Base-by-base conservation (phyloP, 2,113 vertebrate species). In the Dolichallabes microphthalmus region DNA sequence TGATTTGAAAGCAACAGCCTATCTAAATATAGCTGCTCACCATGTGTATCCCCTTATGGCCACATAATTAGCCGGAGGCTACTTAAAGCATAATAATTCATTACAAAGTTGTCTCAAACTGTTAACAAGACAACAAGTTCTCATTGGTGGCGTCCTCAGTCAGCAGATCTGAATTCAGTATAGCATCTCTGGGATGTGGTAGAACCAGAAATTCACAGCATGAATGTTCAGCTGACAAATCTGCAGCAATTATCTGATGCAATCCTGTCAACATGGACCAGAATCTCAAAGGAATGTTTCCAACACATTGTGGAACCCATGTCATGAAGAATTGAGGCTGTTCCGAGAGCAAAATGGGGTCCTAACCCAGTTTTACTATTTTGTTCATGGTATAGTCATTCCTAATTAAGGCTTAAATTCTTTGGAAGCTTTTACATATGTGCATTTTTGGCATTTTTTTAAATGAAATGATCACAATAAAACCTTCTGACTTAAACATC, bases 231-330 rank as follows among this genome's bases (percentile, higher is more conserved):
- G 50, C 52, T 30, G 74, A 55, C 74, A 77, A 17, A 19, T 32
- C 76, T 58, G 55, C 53, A 58, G 55, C 53, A 78, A 78, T 60
- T 35, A 79, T 35, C 30, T 79, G 76, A 79, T 79, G 76, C 76
- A 79, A 79, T 60, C 76, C 25, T 58, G 76, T 60, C 76, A 79
- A 39, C 30, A 60, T 39, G 15, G 55, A 79, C 55, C 30, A 79
- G 30, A 79, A 79, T 79, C 76, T 39, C 57, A 60, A 79, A 79
- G 32, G 13, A 60, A 60, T 60, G 55, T 60, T 79, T 79, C 55
- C 55, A 79, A 39, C 55, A 60, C 30, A 19, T 22, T 35, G 53
- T 78, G 55, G 30, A 78, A 30, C 13, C 27, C n/a, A 58, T 78
- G 76, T 13, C 27, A 78, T 78, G 17, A 78, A 78, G 53, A 78